These are phyloP conservation scores for Eunapius fragilis DNA, from an alignment of 37 sponge, comb jelly and placozoan species.

Conservation along the genomic window DNA sequence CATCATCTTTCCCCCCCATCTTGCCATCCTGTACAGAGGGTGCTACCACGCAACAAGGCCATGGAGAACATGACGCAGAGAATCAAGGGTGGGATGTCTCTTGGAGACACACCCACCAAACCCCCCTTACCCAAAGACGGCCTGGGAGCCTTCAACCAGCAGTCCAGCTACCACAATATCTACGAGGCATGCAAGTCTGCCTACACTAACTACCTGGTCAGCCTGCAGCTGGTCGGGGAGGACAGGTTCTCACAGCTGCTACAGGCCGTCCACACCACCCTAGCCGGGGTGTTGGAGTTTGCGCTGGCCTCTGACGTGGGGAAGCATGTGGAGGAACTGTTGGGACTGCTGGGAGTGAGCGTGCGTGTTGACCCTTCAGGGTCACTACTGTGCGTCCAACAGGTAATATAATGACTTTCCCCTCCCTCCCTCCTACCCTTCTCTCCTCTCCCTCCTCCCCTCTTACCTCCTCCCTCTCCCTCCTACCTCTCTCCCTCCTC, in stretches of 20 bases:
- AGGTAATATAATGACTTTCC: constrained; percentile 36
- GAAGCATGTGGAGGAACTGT: constrained; percentile 68
- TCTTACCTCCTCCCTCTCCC: too few species aligned
- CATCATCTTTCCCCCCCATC: too few species aligned
- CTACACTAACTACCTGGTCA: constrained; percentile 67
- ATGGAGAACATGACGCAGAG: too few species aligned
- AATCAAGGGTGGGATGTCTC: too few species aligned
- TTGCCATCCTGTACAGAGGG: too few species aligned
- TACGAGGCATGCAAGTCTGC: constrained; percentile 61
- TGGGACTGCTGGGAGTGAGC: constrained; percentile 32
- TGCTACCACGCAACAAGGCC: too few species aligned
- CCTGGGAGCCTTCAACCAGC: constrained; percentile 42
- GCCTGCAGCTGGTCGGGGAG: constrained; percentile 25
- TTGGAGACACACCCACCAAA: too few species aligned
- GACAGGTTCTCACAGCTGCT: constrained; percentile 76
- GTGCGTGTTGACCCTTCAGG: constrained; percentile 66
- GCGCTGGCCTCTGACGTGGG: constrained; percentile 61
- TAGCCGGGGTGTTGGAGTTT: constrained; percentile 67
- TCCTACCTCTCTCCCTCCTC: too few species aligned
- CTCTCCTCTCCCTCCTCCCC: too few species aligned
- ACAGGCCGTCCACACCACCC: constrained; percentile 17
- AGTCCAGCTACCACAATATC: constrained; percentile 55
- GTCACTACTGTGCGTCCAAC: constrained; percentile 77
- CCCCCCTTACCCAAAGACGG: constrained; percentile 23
- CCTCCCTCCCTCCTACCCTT: not conserved